Conservation (phyloP, 2,113 vertebrate species). For the Gorsachius goisagi region DNA sequence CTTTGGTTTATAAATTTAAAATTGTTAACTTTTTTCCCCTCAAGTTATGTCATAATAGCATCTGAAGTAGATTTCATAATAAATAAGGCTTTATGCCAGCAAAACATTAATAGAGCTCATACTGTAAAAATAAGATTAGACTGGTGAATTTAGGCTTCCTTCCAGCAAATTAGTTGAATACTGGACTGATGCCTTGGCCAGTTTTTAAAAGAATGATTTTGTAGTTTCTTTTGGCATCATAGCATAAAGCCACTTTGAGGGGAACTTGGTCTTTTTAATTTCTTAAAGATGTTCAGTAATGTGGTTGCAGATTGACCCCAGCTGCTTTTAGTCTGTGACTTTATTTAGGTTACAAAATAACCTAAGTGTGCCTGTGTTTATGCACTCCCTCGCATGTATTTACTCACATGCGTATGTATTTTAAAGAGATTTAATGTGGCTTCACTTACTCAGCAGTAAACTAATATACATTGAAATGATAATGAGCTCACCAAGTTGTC, state of each 20-base stretch:
- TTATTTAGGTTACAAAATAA: neutral
- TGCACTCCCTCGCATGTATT: neutral
- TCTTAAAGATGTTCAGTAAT: constrained; percentile 1
- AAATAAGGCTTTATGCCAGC: constrained; percentile 62
- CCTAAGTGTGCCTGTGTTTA: neutral
- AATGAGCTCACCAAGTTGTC: neutral
- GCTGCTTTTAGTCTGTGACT: neutral
- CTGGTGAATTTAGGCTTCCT: constrained; percentile 52
- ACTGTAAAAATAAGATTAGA: constrained; percentile 75
- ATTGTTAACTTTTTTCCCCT: constrained; percentile 27
- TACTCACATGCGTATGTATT: neutral
- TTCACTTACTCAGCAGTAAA: neutral
- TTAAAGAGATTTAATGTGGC: neutral
- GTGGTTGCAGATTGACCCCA: neutral
- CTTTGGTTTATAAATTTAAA: constrained; percentile 50
- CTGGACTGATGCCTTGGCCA: constrained; percentile 57
- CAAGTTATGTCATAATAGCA: constrained; percentile 57
- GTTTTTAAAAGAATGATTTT: constrained; percentile 68
- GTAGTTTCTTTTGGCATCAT: constrained; percentile 61
- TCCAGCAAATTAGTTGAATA: constrained; percentile 66
- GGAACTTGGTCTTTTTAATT: constrained; percentile 26
- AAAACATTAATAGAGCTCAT: constrained; percentile 60
- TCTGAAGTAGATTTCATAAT: constrained; percentile 63
- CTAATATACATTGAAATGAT: neutral
- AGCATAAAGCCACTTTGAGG: constrained; percentile 22